A percentile compares a stretch with the other conserved stretches of the same genome.
phyloP scores from a whole-genome alignment of 2,888 invertebrate species.

The Phengaris arion region DNA sequence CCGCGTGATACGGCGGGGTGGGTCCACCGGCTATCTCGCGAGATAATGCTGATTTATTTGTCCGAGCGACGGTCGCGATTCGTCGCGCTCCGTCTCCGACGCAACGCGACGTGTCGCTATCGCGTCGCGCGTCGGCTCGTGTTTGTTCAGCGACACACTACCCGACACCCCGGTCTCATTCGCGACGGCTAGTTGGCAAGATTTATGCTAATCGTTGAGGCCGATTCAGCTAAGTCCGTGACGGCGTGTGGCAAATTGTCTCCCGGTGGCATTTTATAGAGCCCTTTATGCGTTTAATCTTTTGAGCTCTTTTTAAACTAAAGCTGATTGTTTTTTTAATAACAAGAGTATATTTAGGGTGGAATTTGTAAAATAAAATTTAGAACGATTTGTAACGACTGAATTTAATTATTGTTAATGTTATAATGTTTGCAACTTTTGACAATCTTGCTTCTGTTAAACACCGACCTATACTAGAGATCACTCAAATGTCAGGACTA shows the following conservation, averaged over 20 bases:
- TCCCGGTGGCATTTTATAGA: constrained; percentile 66
- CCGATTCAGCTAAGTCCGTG: constrained; percentile 72
- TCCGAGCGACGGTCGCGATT: constrained; percentile 73
- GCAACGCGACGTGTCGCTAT: constrained; percentile 37
- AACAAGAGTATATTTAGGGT: background rate
- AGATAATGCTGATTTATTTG: constrained; percentile 80
- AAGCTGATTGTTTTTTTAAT: constrained; percentile 40
- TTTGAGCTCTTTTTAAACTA: constrained; percentile 36
- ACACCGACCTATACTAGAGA: too few species aligned
- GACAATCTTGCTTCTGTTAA: too few species aligned
- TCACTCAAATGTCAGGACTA: too few species aligned
- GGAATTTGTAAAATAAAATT: background rate
- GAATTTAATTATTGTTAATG: too few species aligned
- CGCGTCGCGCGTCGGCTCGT: constrained; percentile 54
- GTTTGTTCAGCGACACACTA: constrained; percentile 53
- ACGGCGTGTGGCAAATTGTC: constrained; percentile 75
- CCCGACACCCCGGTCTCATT: constrained; percentile 56
- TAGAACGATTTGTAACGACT: background rate
- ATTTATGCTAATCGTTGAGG: constrained; percentile 79
- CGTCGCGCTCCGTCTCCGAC: constrained; percentile 64
- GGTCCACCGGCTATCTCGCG: constrained; percentile 72
- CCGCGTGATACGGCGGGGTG: constrained; percentile 67
- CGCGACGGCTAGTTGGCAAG: constrained; percentile 77
- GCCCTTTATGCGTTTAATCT: constrained; percentile 59
- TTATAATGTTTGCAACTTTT: too few species aligned